A percentile compares a stretch with the other conserved stretches of the same genome.
Evolutionary conservation across 2,888 invertebrate species (phyloP).

Genomic region (Tinea semifulvella): DNA sequence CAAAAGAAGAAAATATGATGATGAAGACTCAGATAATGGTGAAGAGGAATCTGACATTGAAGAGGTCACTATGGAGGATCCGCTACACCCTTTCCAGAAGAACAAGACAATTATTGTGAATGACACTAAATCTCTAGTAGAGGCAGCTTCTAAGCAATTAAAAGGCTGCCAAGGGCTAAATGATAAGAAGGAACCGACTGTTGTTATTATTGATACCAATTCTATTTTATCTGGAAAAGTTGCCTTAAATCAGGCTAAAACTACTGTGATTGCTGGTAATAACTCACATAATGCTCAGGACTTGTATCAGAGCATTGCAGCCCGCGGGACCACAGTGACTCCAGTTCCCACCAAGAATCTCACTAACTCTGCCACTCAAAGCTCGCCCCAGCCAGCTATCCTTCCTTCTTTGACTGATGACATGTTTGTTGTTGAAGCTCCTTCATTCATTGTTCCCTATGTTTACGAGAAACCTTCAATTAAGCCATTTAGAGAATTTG

Average conservation of each 20-base stretch:
- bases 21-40: slow-evolving; percentile 59
- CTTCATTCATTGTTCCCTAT: slow-evolving; percentile 92
- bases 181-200: slow-evolving; percentile 75
- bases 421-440: slow-evolving; percentile 92
- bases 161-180: slow-evolving; percentile 26
- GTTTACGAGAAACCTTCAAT: slow-evolving; percentile 91
- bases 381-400: slow-evolving; percentile 64
- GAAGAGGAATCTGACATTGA: slow-evolving; percentile 72
- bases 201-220: slow-evolving; percentile 83
- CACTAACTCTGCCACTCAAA: slow-evolving; percentile 25
- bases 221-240: slow-evolving; percentile 72
- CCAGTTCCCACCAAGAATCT: slow-evolving; percentile 36
- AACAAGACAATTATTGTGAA: slow-evolving; percentile 69
- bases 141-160: slow-evolving; percentile 70
- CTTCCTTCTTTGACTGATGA: slow-evolving; percentile 88
- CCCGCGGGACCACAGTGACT: slow-evolving; percentile 49
- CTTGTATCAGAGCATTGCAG: slow-evolving; percentile 65
- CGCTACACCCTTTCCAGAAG: slow-evolving; percentile 39
- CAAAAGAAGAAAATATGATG: slow-evolving; percentile 65
- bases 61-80: slow-evolving; percentile 69
- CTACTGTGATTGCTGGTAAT: slow-evolving; percentile 42
- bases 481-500: slow-evolving; percentile 78
- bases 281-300: slow-evolving; percentile 62
- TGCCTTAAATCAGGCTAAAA: slow-evolving; percentile 48
- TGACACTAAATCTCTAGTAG: slow-evolving; percentile 75